Evolutionary conservation across 1,140 invertebrate genomes (phyloP), one percentile per base, ranked within the genome.

Genomic region (Drosophila prosaltans): DNA sequence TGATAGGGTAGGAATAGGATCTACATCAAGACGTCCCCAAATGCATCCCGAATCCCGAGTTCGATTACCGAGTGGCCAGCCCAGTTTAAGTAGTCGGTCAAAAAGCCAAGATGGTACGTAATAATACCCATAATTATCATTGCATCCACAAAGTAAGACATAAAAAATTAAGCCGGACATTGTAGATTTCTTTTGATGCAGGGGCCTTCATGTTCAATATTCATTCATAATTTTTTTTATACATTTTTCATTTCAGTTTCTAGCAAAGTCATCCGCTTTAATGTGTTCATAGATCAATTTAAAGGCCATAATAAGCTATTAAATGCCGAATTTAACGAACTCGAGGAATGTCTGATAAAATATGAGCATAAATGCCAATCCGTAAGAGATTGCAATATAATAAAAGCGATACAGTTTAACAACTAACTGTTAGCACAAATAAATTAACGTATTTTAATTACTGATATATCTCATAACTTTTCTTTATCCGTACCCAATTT

Each of bases 351-450:
- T 0, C 59, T 90, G 7, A 32, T 83, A 5, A 69, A 78, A 36
- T 90, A 80, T 36, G 86, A 90, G n/a, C 86, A 90, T 28, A 74
- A 67, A 8, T 90, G 81, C 16, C 86, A 90, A 69, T 61, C 72
- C n/a, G 67, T 83, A 57, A 62, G 86, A 28, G 86, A 90, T 59
- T 67, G 43, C 51, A 85, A 90, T 61, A 55, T 80, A 9, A 70
- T 82, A 36, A 88, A 80, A 43, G 40, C 2, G 2, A 41, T 41
- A n/a, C 41, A 43, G 41, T 43, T 30, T 30, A 4, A 4, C 28
- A 30, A 30, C 28, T 30, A 4, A 30, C 28, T 2, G 4, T 30
- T 2, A 2, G 2, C 4, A 4, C 28, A 2, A 2, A 30, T 4
- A 30, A 16, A 16, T 16, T 16, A 16, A 16, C 16, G 16, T 16